Base-by-base conservation (phyloP, 1,140 invertebrate genomes). In the Drosophila grimshawi region DNA sequence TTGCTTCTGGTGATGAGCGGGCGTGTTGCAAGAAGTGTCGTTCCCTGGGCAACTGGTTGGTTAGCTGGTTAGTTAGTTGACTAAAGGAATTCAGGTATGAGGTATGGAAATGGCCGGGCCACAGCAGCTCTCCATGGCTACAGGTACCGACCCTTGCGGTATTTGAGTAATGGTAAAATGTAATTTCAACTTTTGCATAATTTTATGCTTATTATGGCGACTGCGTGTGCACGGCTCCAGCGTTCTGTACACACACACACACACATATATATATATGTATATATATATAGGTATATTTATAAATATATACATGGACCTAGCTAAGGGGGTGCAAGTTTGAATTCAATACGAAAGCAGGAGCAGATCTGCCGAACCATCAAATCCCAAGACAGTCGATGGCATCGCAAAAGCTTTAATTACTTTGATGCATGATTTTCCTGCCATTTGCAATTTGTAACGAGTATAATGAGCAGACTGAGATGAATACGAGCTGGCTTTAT, bases 101-200 rank as follows among this genome's bases (percentile, higher is more conserved):
- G 43, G 33, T 66, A 66, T 37, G 27, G 39, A 51, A 60, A 45
- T 32, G 56, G 29, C 10, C 41, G 29, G 51, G 32, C 3, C 19
- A 45, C 5, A 27, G 3, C 39, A 57, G 56, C 45, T 72, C 62
- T 66, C 63, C 62, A 39, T 49, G 61, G 33, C 30, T 35, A 41
- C 30, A 11, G n/a, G 41, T 63, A 74, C 63, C 75, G 69, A 78
- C 74, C 81, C 67, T 67, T 48, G 76, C 70, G 62, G 71, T 68
- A 65, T 73, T 55, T 73, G 82, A 86, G 82, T 76, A 82, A 80
- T 81, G 64, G 69, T 11, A 60, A 78, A 88, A 89, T 88, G 89
- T 88, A 70, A 88, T 89, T 88, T 88, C 52, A 85, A 88, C 83
- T 89, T 88, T 89, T 89, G 85, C 77, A 88, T 88, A 88, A 89